Evolutionary conservation across 2,113 vertebrate genomes (phyloP).

Genomic region (Strix uralensis): DNA sequence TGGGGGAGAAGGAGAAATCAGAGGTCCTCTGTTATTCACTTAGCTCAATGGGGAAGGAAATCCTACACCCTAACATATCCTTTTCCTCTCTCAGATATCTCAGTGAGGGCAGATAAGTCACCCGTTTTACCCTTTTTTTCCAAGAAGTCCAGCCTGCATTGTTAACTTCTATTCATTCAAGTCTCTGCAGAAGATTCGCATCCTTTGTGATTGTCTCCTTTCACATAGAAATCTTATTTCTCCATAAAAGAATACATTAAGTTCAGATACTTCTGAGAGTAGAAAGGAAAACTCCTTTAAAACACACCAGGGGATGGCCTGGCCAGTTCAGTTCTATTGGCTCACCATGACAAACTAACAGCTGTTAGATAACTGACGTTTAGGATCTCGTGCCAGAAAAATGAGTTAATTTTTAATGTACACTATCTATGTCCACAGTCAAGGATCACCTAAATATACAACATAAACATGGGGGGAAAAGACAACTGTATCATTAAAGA

Average conservation of each 20-base stretch:
- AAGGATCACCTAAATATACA: not conserved
- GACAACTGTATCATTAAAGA: not conserved
- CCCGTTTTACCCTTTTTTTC: not conserved
- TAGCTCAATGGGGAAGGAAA: not conserved
- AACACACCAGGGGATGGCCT: not conserved
- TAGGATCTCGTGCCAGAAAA: not conserved
- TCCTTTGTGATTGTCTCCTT: not conserved
- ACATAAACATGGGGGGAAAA: not conserved
- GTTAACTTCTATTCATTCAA: not conserved
- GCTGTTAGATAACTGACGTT: not conserved
- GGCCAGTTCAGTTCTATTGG: not conserved
- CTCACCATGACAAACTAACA: not conserved
- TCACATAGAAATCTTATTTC: not conserved
- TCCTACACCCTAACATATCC: not conserved
- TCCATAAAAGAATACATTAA: not conserved
- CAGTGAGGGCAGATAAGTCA: not conserved
- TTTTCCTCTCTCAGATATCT: not conserved
- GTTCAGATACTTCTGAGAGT: not conserved
- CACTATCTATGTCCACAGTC: not conserved
- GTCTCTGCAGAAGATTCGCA: not conserved
- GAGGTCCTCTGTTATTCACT: not conserved
- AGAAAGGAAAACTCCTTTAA: not conserved
- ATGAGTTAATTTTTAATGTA: not conserved
- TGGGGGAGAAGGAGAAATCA: not conserved
- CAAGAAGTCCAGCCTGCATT: not conserved